These are phyloP conservation scores for Pachycephala philippinensis DNA, from an alignment of 2,113 vertebrate species.

Conservation along the genomic window DNA sequence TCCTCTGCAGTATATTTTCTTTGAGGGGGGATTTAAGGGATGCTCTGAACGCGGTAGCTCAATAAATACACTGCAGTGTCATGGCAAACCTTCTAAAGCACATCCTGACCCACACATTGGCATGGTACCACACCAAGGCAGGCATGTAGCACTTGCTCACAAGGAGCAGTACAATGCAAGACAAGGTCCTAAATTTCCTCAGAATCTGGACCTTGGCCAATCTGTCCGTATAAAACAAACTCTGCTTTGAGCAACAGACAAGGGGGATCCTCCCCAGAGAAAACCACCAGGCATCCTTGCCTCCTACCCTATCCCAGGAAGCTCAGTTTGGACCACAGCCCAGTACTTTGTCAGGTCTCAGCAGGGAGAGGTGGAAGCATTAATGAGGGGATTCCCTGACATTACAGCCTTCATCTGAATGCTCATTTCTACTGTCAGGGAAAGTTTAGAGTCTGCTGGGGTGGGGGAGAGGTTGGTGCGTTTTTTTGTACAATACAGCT, in stretches of 20 bases:
- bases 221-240: not conserved
- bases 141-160: not conserved
- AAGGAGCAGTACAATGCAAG: not conserved
- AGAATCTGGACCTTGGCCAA: not conserved
- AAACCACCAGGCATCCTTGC: not conserved
- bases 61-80: not conserved
- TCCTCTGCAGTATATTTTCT: conserved; percentile 16
- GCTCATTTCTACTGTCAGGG: not conserved
- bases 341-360: not conserved
- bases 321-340: not conserved
- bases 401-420: not conserved
- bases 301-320: not conserved
- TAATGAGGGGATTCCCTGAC: not conserved
- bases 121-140: not conserved
- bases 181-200: not conserved
- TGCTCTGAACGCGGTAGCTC: conserved; percentile 10
- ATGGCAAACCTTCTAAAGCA: conserved; percentile 27
- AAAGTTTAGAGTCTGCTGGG: not conserved
- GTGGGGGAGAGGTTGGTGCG: not conserved
- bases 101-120: not conserved
- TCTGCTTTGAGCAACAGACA: not conserved
- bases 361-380: not conserved
- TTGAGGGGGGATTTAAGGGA: conserved; percentile 41
- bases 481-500: not conserved
- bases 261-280: not conserved